Base-by-base conservation (phyloP, 2,113 vertebrate species). In the Centrocercus urophasianus region DNA sequence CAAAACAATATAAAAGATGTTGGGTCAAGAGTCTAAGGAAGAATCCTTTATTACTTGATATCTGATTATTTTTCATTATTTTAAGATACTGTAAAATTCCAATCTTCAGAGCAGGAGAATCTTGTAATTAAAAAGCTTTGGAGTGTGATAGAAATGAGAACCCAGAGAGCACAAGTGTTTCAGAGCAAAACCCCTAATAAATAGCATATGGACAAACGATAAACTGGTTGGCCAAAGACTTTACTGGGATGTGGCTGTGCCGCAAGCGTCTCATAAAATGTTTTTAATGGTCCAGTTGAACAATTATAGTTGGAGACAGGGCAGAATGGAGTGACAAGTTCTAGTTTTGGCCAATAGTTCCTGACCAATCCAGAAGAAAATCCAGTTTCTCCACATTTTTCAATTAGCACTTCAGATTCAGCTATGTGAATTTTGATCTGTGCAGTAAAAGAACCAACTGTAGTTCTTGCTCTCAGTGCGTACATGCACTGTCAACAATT, bases 101-200 rank as follows among this genome's bases (percentile, higher is more conserved):
- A 64, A 54, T 72, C 34, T 78, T 92, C 32, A 83, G 72, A 70
- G 24, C 22, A 47, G 28, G 30, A 92, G 17, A 83, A 81, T 86
- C 88, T 78, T 61, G 22, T 74, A 67, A 90, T 81, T 81, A 82
- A 70, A 54, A 75, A 64, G 22, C 13, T 92, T 94, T 95, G 61
- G 93, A 71, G 48, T n/a, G 13, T 38, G 22, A 22, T 72, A 69
- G 63, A 78, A 84, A 72, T 2, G 1, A 86, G 64, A 73, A 88
- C 20, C 22, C 43, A 60, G 57, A 40, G 65, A 86, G 43, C 15
- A 54, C 30, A 80, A 73, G 13, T 8, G 34, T 60, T 90, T 86
- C 43, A 52, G 30, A 76, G 30, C 45, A 81, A 91, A n/a, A 17
- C 11, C 17, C 52, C 25, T 93, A 77, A 80, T 43, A 69, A 81